Percentiles rank a stretch among this genome's conserved stretches.
These are phyloP conservation scores for Nannoperca australis DNA, from an alignment of 2,797 vertebrate species.

Conservation along the genomic window DNA sequence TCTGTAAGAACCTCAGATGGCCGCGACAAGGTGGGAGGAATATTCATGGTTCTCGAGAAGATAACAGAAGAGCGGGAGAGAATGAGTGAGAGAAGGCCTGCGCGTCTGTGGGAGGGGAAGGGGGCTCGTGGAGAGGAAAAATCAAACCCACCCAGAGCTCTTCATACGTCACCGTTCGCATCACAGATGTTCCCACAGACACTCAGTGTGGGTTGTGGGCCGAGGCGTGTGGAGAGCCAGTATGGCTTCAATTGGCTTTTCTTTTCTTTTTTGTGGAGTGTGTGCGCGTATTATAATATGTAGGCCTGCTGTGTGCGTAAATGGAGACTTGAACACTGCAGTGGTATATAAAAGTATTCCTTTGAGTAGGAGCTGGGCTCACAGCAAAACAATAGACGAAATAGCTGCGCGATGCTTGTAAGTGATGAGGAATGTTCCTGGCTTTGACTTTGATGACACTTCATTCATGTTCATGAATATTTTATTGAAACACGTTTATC, in stretches of 20 bases:
- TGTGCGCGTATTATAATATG: slow-evolving; percentile 50
- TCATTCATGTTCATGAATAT: not conserved
- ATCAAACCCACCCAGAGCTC: slow-evolving; percentile 79
- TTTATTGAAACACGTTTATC: not conserved
- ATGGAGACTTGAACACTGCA: slow-evolving; percentile 33
- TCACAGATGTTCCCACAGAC: slow-evolving; percentile 84
- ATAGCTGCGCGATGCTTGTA: not conserved
- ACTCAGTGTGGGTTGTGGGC: slow-evolving; percentile 78
- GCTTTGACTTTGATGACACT: not conserved
- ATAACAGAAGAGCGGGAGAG: slow-evolving; percentile 54
- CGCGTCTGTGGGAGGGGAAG: slow-evolving; percentile 60
- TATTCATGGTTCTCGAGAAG: slow-evolving; percentile 74
- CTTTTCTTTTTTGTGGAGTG: slow-evolving; percentile 1
- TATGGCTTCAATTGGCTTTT: slow-evolving; percentile 61
- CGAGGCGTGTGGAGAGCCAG: slow-evolving; percentile 69
- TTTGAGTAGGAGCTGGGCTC: slow-evolving; percentile 24
- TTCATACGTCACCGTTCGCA: slow-evolving; percentile 81
- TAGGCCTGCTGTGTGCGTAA: slow-evolving; percentile 61
- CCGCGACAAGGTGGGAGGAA: slow-evolving; percentile 73
- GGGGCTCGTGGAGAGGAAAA: slow-evolving; percentile 73
- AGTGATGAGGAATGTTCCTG: not conserved
- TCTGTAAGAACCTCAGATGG: slow-evolving; percentile 64
- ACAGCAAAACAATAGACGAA: not conserved
- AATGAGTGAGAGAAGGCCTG: slow-evolving; percentile 44
- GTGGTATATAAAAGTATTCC: slow-evolving; percentile 39